A percentile compares a stretch with the other conserved stretches of the same genome.
These are phyloP conservation scores for Heliconius hewitsoni DNA, from an alignment of 1,140 invertebrate species.

Conservation along the genomic window DNA sequence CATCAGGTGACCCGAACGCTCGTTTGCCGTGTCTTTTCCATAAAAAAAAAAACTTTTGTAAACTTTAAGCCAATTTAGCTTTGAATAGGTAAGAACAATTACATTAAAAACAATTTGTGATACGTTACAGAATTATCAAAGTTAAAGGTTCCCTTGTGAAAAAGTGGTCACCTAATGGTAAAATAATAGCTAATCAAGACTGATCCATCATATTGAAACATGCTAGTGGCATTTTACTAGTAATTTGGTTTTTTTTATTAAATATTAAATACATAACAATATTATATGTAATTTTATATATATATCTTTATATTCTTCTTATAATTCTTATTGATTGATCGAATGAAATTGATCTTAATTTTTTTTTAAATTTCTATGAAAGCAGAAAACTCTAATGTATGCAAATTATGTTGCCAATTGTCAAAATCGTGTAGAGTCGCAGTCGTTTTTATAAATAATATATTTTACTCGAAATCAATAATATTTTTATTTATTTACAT, in stretches of 20 bases:
- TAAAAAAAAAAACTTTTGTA: too few relatives aligned
- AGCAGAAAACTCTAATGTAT: not conserved
- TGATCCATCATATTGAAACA: conserved; percentile 6
- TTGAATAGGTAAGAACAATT: too few relatives aligned
- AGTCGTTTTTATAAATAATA: not conserved
- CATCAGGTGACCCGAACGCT: too few relatives aligned
- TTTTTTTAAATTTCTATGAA: too few relatives aligned
- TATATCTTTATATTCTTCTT: too few relatives aligned
- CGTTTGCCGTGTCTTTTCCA: too few relatives aligned
- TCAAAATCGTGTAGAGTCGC: not conserved
- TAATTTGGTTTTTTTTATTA: not conserved
- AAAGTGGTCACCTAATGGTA: conserved; percentile 19
- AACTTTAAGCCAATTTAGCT: too few relatives aligned
- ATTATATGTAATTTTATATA: not conserved
- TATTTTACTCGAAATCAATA: too few relatives aligned
- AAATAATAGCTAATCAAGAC: conserved; percentile 15
- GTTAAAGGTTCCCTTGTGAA: not conserved
- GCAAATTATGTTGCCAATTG: not conserved
- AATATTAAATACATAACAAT: not conserved
- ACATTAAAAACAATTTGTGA: too few relatives aligned
- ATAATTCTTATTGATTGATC: too few relatives aligned
- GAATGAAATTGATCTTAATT: too few relatives aligned
- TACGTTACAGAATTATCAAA: not conserved
- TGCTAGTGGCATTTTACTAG: not conserved
- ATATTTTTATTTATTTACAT: not conserved